Evolutionary conservation across 2,797 vertebrate genomes (phyloP).

Genomic region (Aulostomus chinensis): DNA sequence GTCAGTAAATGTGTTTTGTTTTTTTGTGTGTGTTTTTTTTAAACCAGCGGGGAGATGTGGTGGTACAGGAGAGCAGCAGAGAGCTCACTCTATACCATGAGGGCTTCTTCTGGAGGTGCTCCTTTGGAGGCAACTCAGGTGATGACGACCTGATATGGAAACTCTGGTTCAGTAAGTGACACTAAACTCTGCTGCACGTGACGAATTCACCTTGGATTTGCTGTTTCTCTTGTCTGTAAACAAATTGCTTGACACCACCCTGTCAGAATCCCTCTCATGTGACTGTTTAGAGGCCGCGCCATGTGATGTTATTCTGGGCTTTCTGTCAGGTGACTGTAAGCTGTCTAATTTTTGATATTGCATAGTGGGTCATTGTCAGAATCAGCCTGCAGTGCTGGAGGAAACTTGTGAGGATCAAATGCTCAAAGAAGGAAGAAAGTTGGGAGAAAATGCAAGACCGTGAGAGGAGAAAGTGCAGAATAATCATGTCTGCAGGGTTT

Average conservation of each 20-base stretch:
- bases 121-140: constrained; percentile 70
- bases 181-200: neutral
- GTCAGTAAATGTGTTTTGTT: neutral
- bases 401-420: constrained; percentile 54
- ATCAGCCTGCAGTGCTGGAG: constrained; percentile 31
- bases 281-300: constrained; percentile 25
- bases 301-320: constrained; percentile 66
- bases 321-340: constrained; percentile 53
- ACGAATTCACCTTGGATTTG: constrained; percentile 5
- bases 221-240: constrained; percentile 5
- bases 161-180: constrained; percentile 93
- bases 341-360: constrained; percentile 31
- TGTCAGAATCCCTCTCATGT: constrained; percentile 31
- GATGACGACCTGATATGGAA: constrained; percentile 80
- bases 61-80: constrained; percentile 14
- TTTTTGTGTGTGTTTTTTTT: neutral
- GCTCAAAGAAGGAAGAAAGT: constrained; percentile 10
- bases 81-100: constrained; percentile 86
- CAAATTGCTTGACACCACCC: neutral
- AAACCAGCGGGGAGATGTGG: constrained; percentile 62
- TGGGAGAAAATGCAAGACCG: neutral
- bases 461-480: neutral
- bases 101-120: constrained; percentile 97
- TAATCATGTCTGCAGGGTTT: too few species aligned
- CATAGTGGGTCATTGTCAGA: constrained; percentile 56